phyloP scores from a whole-genome alignment of 2,113 vertebrate genomes.

The Passer montanus region DNA sequence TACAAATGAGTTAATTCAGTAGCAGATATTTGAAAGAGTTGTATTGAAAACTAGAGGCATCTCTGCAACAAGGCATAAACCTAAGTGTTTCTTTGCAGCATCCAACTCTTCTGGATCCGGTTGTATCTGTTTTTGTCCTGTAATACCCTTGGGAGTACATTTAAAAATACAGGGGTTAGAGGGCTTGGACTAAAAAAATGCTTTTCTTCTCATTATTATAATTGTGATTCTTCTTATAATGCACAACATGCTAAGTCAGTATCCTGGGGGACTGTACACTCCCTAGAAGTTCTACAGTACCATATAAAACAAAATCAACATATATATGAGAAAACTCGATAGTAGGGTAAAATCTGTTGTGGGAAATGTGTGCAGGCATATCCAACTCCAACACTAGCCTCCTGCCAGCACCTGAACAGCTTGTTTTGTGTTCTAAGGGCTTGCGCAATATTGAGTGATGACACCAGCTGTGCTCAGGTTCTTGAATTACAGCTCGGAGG shows the following conservation, averaged over 20 bases:
- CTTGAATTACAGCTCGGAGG: conserved; percentile 9
- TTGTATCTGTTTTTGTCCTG: background rate
- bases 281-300: background rate
- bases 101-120: background rate
- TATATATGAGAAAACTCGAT: background rate
- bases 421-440: background rate
- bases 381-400: background rate
- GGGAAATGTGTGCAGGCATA: background rate
- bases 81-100: background rate
- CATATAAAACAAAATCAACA: background rate
- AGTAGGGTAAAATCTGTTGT: background rate
- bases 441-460: background rate
- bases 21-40: background rate
- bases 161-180: background rate
- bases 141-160: background rate
- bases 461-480: conserved; percentile 13
- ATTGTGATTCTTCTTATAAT: background rate
- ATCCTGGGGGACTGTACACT: background rate
- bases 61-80: background rate
- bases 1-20: background rate
- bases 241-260: background rate
- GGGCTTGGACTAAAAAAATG: background rate
- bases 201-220: background rate
- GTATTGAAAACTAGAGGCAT: background rate
- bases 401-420: background rate